Base-by-base conservation (phyloP, 2,113 vertebrate species). In the Gallinago jamesoni region DNA sequence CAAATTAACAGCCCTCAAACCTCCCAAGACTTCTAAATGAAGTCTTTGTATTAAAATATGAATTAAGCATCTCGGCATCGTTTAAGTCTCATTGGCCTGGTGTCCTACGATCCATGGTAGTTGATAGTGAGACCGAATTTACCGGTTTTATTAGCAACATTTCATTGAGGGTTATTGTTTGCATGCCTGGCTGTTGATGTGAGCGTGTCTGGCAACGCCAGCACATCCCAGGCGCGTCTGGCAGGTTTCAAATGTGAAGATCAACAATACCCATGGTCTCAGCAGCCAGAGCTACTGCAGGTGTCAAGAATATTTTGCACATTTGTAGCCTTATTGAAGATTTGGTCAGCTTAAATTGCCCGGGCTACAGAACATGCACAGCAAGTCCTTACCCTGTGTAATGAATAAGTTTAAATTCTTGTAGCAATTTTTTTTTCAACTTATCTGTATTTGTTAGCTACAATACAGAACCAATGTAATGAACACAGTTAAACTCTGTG, bases 71-170 rank as follows among this genome's bases (percentile, higher is more conserved):
- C n/a, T 18, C n/a, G 7, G 22, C 15, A 10, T 12, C 5, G 0
- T 19, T 83, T n/a, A 22, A 12, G 9, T 56, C 33, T 30, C 45
- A 31, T 35, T 3, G 27, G 14, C 27, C 35, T 45, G 14, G 6
- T 3, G 25, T 31, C 70, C 30, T 18, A 0, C 3, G 6, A 30
- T 52, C 17, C 0, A 0, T 15, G 15, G 48, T 4, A 52, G 45
- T 28, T 48, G 14, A 22, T 6, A 6, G 14, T 2, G 18, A 59
- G 12, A 59, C 37, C 37, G 31, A 48, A 15, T 25, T n/a, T 68
- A 37, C 37, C 15, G 5, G 27, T 67, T 63, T 10, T 30, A 14
- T 62, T 10, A 56, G 35, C 48, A 59, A 2, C 6, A 1, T 6
- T 63, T 50, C 31, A 10, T 3, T 27, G 66, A 39, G 7, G 75